Conservation (phyloP, 2,113 vertebrate species). For the Ceuthmochares aereus region DNA sequence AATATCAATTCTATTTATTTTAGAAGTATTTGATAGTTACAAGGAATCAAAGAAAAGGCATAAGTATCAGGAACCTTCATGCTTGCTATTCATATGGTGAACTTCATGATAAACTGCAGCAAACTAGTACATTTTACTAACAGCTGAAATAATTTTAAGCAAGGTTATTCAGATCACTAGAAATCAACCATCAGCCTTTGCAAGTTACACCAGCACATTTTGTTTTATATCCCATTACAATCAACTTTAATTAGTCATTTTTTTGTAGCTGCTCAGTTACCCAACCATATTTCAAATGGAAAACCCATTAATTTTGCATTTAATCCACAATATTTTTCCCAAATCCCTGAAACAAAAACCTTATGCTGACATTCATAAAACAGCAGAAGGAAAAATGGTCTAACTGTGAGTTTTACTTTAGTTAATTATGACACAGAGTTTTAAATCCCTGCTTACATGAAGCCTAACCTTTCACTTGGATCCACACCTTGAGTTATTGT, state of each 20-base stretch:
- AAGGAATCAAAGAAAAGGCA: neutral
- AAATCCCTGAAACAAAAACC: conserved; percentile 36
- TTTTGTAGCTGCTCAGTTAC: neutral
- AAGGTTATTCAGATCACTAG: neutral
- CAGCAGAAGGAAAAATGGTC: neutral
- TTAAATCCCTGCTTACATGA: conserved; percentile 50
- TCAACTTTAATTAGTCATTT: neutral
- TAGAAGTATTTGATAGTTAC: neutral
- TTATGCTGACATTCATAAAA: conserved; percentile 58
- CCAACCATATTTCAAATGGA: neutral
- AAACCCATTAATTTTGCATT: neutral
- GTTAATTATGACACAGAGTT: neutral
- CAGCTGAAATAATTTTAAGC: neutral
- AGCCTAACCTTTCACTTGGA: conserved; percentile 16
- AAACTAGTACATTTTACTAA: neutral
- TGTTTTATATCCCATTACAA: neutral
- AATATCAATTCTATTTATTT: neutral
- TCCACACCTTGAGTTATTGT: neutral
- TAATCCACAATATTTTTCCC: conserved; percentile 8
- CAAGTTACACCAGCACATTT: neutral
- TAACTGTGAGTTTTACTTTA: conserved; percentile 4
- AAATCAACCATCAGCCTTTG: neutral
- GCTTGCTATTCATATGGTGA: neutral
- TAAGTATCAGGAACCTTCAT: neutral
- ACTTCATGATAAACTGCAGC: neutral